Percentiles rank a stretch among this genome's conserved stretches.
Evolutionary conservation across 2,113 vertebrate species (phyloP).

Genomic region (Oreochromis spilurus): DNA sequence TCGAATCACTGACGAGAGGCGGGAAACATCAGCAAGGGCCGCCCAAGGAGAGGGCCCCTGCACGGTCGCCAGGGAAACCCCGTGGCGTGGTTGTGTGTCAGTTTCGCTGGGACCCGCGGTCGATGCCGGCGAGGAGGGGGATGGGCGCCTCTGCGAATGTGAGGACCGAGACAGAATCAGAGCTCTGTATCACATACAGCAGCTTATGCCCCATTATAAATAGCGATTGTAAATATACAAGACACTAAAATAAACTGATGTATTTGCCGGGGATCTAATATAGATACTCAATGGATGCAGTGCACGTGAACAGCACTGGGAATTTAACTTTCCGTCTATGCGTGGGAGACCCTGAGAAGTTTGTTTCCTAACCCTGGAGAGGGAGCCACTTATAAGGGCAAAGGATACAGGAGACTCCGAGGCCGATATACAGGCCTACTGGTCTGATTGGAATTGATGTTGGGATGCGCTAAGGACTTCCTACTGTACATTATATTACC

Average conservation of each 20-base stretch:
- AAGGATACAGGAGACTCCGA: slow-evolving; percentile 85
- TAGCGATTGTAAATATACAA: slow-evolving; percentile 71
- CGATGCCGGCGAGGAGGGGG: slow-evolving; percentile 86
- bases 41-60: slow-evolving; percentile 77
- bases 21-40: slow-evolving; percentile 47
- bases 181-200: slow-evolving; percentile 76
- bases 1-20: slow-evolving; percentile 68
- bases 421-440: slow-evolving; percentile 83
- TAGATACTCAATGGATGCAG: slow-evolving; percentile 67
- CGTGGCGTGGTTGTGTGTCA: slow-evolving; percentile 90
- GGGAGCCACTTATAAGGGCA: slow-evolving; percentile 74
- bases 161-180: slow-evolving; percentile 75
- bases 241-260: slow-evolving; percentile 68
- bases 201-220: slow-evolving; percentile 74
- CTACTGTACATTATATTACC: slow-evolving; percentile 35
- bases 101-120: slow-evolving; percentile 80
- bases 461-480: slow-evolving; percentile 66
- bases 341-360: slow-evolving; percentile 74
- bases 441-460: slow-evolving; percentile 70
- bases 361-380: slow-evolving; percentile 70
- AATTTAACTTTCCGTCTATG: slow-evolving; percentile 72
- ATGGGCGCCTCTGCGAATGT: slow-evolving; percentile 79
- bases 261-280: slow-evolving; percentile 46
- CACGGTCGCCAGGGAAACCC: slow-evolving; percentile 84
- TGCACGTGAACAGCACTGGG: slow-evolving; percentile 60